Conservation (phyloP, 1,140 invertebrate genomes). For the Bombus breviceps region DNA sequence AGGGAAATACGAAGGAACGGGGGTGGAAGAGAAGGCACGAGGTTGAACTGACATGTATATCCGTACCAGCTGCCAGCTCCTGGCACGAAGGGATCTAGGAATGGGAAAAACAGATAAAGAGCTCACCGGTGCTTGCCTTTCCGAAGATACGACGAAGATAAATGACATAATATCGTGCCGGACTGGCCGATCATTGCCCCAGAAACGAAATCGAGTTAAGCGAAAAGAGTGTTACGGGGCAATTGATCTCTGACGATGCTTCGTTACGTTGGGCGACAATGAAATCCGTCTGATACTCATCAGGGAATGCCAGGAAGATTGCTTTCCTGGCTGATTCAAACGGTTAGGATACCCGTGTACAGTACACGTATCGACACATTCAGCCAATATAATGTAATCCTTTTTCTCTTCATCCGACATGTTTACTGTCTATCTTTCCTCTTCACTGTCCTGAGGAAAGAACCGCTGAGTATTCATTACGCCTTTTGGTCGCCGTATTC, state of each 20-base stretch:
- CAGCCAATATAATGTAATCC: slow-evolving; percentile 24
- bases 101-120: slow-evolving; percentile 67
- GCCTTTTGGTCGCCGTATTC: slow-evolving; percentile 1
- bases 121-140: slow-evolving; percentile 54
- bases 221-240: slow-evolving; percentile 67
- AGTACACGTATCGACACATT: background rate
- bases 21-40: slow-evolving; percentile 3
- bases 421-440: slow-evolving; percentile 6
- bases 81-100: slow-evolving; percentile 49
- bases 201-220: slow-evolving; percentile 75
- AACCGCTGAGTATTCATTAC: slow-evolving; percentile 61
- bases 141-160: slow-evolving; percentile 78
- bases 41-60: slow-evolving; percentile 58
- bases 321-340: slow-evolving; percentile 52
- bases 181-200: slow-evolving; percentile 74
- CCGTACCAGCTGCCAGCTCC: slow-evolving; percentile 53
- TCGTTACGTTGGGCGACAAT: slow-evolving; percentile 76
- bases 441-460: background rate
- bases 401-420: slow-evolving; percentile 6
- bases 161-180: slow-evolving; percentile 81
- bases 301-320: slow-evolving; percentile 72
- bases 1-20: slow-evolving; percentile 1
- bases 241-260: slow-evolving; percentile 76
- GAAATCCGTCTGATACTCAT: slow-evolving; percentile 74
- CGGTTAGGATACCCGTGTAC: slow-evolving; percentile 13